phyloP scores from a whole-genome alignment of 2,888 invertebrate genomes.

The Caenorhabditis sp. region DNA sequence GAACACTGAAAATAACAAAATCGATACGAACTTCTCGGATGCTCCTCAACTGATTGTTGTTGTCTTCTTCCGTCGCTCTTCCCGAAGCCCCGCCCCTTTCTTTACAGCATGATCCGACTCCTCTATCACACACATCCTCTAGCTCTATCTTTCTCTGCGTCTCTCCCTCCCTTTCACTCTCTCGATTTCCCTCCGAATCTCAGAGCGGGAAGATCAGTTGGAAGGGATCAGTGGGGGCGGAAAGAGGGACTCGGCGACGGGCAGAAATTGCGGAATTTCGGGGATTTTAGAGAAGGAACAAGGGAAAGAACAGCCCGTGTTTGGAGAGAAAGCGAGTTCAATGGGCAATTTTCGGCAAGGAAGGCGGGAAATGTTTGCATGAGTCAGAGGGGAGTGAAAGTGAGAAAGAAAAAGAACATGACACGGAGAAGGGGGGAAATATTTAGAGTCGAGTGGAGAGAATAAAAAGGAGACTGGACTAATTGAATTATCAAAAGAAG shows the following conservation, averaged over 20 bases:
- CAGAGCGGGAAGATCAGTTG: constrained; percentile 23
- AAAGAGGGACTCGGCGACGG: constrained; percentile 3
- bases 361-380: constrained; percentile 9
- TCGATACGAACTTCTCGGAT: too few relatives aligned
- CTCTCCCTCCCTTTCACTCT: background rate
- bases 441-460: background rate
- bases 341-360: constrained; percentile 1
- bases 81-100: constrained; percentile 26
- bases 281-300: too few relatives aligned
- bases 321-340: too few relatives aligned
- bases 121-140: constrained; percentile 33
- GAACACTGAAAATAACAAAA: too few relatives aligned
- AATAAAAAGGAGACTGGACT: background rate
- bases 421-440: background rate
- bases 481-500: too few relatives aligned
- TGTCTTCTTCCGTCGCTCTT: constrained; percentile 9
- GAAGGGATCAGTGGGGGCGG: constrained; percentile 49
- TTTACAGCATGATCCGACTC: constrained; percentile 46
- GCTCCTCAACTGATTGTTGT: constrained; percentile 35
- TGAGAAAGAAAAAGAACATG: background rate
- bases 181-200: background rate
- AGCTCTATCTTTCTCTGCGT: constrained; percentile 1
- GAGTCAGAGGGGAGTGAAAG: background rate
- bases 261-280: too few relatives aligned
- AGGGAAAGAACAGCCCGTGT: too few relatives aligned